Conservation (phyloP, 2,797 vertebrate genomes). For the Ceryle rudis region DNA sequence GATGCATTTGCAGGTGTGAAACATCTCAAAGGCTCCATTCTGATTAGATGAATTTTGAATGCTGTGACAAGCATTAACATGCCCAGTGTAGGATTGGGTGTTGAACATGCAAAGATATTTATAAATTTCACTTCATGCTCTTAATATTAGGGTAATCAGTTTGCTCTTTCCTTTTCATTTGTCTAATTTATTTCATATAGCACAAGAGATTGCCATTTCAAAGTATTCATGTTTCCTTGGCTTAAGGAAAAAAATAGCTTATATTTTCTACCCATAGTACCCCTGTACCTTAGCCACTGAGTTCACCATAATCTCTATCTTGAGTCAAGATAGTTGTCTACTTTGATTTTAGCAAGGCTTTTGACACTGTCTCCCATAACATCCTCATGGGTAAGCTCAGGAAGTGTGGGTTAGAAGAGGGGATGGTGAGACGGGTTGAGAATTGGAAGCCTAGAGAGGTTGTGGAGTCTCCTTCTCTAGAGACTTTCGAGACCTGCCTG, state of each 20-base stretch:
- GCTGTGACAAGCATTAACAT: conserved; percentile 43
- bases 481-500: too few relatives aligned
- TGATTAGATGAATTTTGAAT: conserved; percentile 42
- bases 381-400: too few relatives aligned
- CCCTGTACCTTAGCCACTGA: neutral
- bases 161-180: conserved; percentile 38
- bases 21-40: conserved; percentile 35
- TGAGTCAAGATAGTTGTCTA: too few relatives aligned
- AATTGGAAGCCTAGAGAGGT: too few relatives aligned
- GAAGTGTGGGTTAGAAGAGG: too few relatives aligned
- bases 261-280: neutral
- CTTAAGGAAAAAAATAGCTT: neutral
- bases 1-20: conserved; percentile 57
- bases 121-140: conserved; percentile 51
- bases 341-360: too few relatives aligned
- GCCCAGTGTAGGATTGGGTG: neutral
- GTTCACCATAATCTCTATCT: neutral
- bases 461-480: too few relatives aligned
- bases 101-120: neutral
- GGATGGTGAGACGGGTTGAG: too few relatives aligned
- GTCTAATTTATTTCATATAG: conserved; percentile 15
- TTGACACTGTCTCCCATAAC: too few relatives aligned
- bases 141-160: conserved; percentile 53
- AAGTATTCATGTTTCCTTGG: neutral
- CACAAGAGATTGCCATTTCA: neutral